Evolutionary conservation across 2,797 vertebrate genomes (phyloP).

Genomic region (Pogonophryne albipinna): DNA sequence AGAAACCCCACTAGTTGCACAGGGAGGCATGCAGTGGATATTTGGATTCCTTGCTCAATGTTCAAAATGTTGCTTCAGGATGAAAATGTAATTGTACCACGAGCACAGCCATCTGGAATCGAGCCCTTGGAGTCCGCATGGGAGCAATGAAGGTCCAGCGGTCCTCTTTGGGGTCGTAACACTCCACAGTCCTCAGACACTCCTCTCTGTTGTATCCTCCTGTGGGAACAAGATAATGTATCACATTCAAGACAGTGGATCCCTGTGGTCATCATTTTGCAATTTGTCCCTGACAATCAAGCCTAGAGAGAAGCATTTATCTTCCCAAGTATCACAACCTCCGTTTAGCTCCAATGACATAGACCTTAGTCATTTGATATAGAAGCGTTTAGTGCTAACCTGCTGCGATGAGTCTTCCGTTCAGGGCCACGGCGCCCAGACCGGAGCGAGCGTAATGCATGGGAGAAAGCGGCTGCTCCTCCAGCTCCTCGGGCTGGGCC

Average conservation of each 20-base stretch:
- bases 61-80: conserved; percentile 15
- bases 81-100: conserved; percentile 85
- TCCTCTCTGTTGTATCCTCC: conserved; percentile 99
- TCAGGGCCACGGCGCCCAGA: conserved; percentile 92
- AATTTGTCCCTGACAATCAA: not conserved
- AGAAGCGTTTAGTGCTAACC: conserved; percentile 75
- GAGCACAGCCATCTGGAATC: conserved; percentile 98
- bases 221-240: conserved; percentile 59
- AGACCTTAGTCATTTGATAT: not conserved
- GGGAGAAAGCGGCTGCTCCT: conserved; percentile 92
- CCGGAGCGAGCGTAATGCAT: conserved; percentile 98
- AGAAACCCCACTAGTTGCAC: conserved; percentile 2
- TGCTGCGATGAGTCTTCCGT: conserved; percentile 92
- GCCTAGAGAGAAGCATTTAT: not conserved
- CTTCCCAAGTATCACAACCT: not conserved
- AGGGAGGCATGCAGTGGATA: not conserved
- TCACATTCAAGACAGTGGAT: not conserved
- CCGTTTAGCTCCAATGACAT: not conserved
- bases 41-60: not conserved
- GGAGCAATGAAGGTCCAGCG: conserved; percentile 95
- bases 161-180: conserved; percentile 92
- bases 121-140: conserved; percentile 96
- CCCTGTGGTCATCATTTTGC: fast-evolving
- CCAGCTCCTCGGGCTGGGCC: conserved; percentile 86
- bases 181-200: conserved; percentile 97